Conservation (phyloP, 2,113 vertebrate genomes). For the Ceuthmochares aereus region DNA sequence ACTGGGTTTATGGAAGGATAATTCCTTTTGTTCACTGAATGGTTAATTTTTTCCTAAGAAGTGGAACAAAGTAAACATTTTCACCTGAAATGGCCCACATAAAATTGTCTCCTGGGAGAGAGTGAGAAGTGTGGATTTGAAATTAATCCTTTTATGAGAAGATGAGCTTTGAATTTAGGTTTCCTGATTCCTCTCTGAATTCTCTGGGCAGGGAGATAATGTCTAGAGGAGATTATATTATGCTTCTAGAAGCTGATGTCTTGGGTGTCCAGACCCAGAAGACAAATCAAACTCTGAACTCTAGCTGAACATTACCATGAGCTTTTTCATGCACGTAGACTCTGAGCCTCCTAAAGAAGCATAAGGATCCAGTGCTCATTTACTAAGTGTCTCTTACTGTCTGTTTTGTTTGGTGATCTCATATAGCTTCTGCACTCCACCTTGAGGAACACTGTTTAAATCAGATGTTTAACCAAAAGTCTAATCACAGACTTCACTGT, state of each 20-base stretch:
- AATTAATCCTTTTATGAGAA: background rate
- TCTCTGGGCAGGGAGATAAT: background rate
- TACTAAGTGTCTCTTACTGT: background rate
- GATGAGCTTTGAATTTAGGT: background rate
- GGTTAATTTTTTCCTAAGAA: background rate
- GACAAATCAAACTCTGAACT: background rate
- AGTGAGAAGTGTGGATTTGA: background rate
- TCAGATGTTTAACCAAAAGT: background rate
- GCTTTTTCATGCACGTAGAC: background rate
- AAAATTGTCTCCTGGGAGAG: accelerated
- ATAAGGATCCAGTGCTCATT: background rate
- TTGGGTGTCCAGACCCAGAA: background rate
- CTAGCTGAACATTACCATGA: background rate
- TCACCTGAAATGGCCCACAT: background rate
- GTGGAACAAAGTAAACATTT: background rate
- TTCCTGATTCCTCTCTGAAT: background rate
- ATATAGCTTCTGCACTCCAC: background rate
- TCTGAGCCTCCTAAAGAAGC: background rate
- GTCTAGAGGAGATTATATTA: background rate
- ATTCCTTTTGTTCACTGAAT: background rate
- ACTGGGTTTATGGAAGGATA: background rate
- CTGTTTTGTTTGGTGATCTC: background rate
- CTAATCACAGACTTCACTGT: background rate
- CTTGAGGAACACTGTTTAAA: background rate
- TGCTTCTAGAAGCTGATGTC: background rate